Evolutionary conservation across 2,797 vertebrate genomes (phyloP).

Genomic region (Echiichthys vipera): DNA sequence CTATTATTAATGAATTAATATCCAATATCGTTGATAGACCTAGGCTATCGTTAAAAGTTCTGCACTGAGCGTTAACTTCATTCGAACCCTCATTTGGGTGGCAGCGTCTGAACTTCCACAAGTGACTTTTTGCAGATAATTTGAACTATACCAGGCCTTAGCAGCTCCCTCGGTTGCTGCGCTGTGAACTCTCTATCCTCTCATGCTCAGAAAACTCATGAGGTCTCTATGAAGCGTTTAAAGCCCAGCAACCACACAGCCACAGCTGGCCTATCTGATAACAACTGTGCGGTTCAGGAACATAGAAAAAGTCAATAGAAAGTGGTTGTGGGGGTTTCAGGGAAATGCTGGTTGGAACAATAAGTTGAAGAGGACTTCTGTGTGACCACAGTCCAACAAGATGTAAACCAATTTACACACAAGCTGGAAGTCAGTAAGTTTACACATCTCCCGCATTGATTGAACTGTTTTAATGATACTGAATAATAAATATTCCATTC

Average conservation of each 20-base stretch:
- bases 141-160: constrained; percentile 31
- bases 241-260: constrained; percentile 64
- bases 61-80: constrained; percentile 81
- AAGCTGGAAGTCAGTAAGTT: neutral
- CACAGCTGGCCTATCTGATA: constrained; percentile 74
- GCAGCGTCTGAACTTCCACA: constrained; percentile 61
- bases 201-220: constrained; percentile 59
- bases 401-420: constrained; percentile 7
- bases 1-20: constrained; percentile 87
- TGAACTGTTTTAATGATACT: neutral
- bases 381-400: constrained; percentile 26
- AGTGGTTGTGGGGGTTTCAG: constrained; percentile 38
- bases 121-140: constrained; percentile 62
- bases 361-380: constrained; percentile 28
- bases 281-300: constrained; percentile 69
- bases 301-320: constrained; percentile 72
- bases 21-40: constrained; percentile 81
- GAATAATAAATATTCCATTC: neutral
- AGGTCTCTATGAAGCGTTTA: constrained; percentile 73
- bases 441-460: neutral
- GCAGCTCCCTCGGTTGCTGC: constrained; percentile 23
- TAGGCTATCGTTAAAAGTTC: constrained; percentile 85
- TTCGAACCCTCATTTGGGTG: constrained; percentile 71
- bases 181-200: constrained; percentile 53
- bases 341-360: constrained; percentile 9